Evolutionary conservation across 2,113 vertebrate genomes (phyloP).

Genomic region (Panthera tigris): DNA sequence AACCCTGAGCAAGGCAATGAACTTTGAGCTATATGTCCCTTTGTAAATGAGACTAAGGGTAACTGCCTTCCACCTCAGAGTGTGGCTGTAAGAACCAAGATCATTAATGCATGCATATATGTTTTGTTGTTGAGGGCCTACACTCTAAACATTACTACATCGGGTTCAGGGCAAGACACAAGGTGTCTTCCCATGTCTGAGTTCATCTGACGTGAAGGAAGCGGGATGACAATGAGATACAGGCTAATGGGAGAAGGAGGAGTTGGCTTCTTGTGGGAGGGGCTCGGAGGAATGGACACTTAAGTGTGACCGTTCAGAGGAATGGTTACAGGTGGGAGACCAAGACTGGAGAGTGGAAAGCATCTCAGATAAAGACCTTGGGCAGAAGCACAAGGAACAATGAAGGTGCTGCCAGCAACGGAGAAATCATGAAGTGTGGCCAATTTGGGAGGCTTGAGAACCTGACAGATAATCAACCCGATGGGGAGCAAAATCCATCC

Average conservation of each 20-base stretch:
- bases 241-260: background rate
- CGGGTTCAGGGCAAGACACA: background rate
- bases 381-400: background rate
- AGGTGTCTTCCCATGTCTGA: background rate
- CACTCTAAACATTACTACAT: background rate
- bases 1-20: background rate
- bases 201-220: background rate
- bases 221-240: accelerated
- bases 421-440: background rate
- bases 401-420: background rate
- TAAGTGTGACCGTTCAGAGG: background rate
- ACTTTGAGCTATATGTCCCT: background rate
- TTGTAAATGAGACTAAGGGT: background rate
- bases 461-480: background rate
- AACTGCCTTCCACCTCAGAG: background rate
- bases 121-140: background rate
- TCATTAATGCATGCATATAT: accelerated
- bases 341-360: background rate
- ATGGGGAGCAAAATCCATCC: background rate
- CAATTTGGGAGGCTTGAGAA: background rate
- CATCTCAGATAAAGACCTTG: background rate
- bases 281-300: background rate
- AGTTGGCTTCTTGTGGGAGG: background rate
- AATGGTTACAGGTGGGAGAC: background rate
- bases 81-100: background rate